These are phyloP conservation scores for Sparus aurata DNA, from an alignment of 2,797 vertebrate genomes.

Conservation along the genomic window DNA sequence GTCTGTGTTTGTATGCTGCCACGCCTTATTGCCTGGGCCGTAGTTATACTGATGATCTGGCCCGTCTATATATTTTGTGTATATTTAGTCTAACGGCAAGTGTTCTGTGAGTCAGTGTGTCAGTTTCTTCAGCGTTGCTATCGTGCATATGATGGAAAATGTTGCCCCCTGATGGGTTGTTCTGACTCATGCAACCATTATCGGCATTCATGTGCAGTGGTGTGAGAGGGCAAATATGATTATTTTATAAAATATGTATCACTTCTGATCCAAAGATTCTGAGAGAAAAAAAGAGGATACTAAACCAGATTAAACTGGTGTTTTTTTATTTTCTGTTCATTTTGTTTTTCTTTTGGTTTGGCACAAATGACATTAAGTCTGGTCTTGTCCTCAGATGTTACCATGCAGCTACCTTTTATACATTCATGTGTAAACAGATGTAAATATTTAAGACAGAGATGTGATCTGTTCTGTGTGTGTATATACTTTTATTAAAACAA, in stretches of 20 bases:
- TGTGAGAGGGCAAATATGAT: constrained; percentile 11
- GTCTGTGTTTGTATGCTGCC: not conserved
- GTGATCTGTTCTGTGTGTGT: not conserved
- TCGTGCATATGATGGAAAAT: not conserved
- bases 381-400: constrained; percentile 3
- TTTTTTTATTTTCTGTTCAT: not conserved
- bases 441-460: constrained; percentile 31
- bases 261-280: constrained; percentile 12
- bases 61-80: not conserved
- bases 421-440: constrained; percentile 21
- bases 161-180: not conserved
- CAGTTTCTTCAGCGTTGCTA: not conserved
- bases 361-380: not conserved
- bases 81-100: not conserved
- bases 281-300: not conserved
- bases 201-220: constrained; percentile 4
- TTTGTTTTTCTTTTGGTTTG: not conserved
- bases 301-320: not conserved
- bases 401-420: constrained; percentile 1
- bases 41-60: not conserved
- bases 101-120: constrained; percentile 4
- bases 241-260: constrained; percentile 6
- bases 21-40: not conserved
- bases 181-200: not conserved
- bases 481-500: constrained; percentile 22